A percentile compares a stretch with the other conserved stretches of the same genome.
These are phyloP conservation scores for Phataginus tetradactyla DNA, from an alignment of 2,797 vertebrate species.

Conservation along the genomic window DNA sequence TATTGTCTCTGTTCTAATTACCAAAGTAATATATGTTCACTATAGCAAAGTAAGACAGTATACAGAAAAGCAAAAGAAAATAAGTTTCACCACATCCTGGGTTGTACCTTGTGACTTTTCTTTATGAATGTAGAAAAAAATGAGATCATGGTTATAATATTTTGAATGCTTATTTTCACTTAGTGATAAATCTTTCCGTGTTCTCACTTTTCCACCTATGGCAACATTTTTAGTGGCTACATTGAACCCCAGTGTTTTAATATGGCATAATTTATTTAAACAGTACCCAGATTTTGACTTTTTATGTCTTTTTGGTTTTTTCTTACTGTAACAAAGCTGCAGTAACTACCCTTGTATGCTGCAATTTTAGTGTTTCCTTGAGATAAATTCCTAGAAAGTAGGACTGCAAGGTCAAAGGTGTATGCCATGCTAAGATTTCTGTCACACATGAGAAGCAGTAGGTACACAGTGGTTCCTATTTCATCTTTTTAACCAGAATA, in stretches of 20 bases:
- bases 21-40: neutral
- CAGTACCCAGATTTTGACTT: neutral
- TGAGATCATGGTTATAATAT: neutral
- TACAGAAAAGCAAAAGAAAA: conserved; percentile 43
- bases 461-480: conserved; percentile 5
- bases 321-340: neutral
- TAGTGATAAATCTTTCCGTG: neutral
- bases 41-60: neutral
- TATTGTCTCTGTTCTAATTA: conserved; percentile 27
- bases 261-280: neutral
- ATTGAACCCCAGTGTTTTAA: neutral
- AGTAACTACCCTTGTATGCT: neutral
- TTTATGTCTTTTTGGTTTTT: conserved; percentile 25
- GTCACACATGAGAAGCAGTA: neutral
- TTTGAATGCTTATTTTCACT: conserved; percentile 28
- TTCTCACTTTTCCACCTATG: neutral
- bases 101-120: neutral
- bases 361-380: conserved; percentile 27
- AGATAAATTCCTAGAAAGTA: conserved; percentile 67
- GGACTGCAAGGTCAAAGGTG: conserved; percentile 24
- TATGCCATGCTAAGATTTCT: neutral
- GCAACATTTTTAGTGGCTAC: neutral
- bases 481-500: neutral
- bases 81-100: neutral
- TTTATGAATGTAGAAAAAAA: neutral